Evolutionary conservation across 2,113 vertebrate genomes (phyloP), one percentile per base, ranked within the genome.

Genomic region (Sinocyclocheilus anophthalmus): DNA sequence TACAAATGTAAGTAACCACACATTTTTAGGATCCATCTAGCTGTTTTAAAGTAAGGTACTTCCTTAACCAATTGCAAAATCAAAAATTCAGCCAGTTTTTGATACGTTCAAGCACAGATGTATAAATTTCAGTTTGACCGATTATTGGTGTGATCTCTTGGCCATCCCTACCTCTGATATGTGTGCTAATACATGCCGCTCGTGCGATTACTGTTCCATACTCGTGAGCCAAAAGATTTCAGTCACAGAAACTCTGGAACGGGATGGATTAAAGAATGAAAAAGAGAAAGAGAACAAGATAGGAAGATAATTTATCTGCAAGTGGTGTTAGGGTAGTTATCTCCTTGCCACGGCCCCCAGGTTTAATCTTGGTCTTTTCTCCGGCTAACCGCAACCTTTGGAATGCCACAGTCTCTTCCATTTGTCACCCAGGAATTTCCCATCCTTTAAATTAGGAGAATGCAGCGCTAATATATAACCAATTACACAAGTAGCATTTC

Each of bases 401-500:
- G 85, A 90, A 91, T 91, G 88, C 86, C 88, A 77, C 85, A 86
- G 50, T 79, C 92, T 91, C 89, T 92, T 92, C 92, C 90, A 91
- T 92, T 92, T 93, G 92, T 92, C 93, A 92, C 90, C 93, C 89
- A 93, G 87, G 78, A 94, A 93, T 93, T 92, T 92, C 92, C 92
- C 90, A 92, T 95, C 92, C 90, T 93, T 93, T 91, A 91, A 93
- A 93, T n/a, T 86, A 88, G 84, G 89, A 84, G 88, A 90, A 92
- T 91, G 90, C 91, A 86, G 81, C 42, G 90, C 93, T 93, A 94
- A 94, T 95, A 94, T 94, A 94, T 95, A 93, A 95, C 94, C 93
- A 93, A 95, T 94, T 95, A 95, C 92, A 94, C 93, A 93, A 94
- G 93, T 93, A 93, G 93, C 93, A 94, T 95, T 95, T 95, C 94